Percentiles rank a stretch among this genome's conserved stretches.
Conservation (phyloP, 2,888 invertebrate genomes). For the Netelia inedita region DNA sequence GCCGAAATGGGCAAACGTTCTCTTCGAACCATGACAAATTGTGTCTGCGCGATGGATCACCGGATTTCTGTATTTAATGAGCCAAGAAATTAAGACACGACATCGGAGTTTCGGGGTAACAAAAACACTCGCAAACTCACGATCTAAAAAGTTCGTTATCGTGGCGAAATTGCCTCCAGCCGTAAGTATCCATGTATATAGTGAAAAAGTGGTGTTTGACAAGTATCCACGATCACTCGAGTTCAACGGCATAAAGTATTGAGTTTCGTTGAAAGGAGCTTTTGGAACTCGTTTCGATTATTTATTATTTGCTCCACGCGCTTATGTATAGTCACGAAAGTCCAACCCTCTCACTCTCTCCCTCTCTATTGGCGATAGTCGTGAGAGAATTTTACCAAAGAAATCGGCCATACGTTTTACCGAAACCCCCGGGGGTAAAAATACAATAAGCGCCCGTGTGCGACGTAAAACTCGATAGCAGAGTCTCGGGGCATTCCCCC, state of each 20-base stretch:
- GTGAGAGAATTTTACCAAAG: constrained; percentile 18
- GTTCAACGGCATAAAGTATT: background rate
- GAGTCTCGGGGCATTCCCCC: constrained; percentile 13
- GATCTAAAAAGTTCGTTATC: constrained; percentile 1
- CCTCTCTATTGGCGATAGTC: background rate
- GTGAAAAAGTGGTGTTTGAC: background rate
- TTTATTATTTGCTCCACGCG: constrained; percentile 4
- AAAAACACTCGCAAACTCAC: background rate
- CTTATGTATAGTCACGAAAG: background rate
- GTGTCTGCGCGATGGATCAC: background rate
- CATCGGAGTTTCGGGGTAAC: constrained; percentile 26
- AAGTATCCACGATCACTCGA: constrained; percentile 7
- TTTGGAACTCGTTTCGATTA: constrained; percentile 23
- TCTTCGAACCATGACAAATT: constrained; percentile 45
- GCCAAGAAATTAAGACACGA: constrained; percentile 48
- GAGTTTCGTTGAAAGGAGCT: constrained; percentile 22
- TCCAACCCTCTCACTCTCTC: constrained; percentile 1
- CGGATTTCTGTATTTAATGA: constrained; percentile 8
- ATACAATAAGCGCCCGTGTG: constrained; percentile 45
- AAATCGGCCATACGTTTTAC: constrained; percentile 44
- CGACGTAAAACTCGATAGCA: constrained; percentile 48
- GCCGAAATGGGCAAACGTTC: background rate
- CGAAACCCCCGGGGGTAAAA: constrained; percentile 1
- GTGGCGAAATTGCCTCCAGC: constrained; percentile 35
- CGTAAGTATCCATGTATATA: background rate